These are phyloP conservation scores for Caenorhabditis brenneri DNA, from an alignment of 1,140 invertebrate genomes.

Conservation along the genomic window DNA sequence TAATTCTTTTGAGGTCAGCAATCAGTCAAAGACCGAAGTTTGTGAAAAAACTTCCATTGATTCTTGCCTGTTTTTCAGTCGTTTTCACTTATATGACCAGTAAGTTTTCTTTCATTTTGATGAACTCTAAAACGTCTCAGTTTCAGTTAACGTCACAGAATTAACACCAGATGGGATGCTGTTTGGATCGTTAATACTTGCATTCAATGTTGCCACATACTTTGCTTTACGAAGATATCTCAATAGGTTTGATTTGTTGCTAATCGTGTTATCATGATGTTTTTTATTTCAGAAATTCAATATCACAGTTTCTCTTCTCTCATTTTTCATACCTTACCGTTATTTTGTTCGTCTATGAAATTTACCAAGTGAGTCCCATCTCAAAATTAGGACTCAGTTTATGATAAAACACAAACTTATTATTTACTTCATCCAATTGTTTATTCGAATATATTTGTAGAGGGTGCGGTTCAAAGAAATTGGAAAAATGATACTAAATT, in stretches of 20 bases:
- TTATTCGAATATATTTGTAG: too few relatives aligned
- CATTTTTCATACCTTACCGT: not conserved
- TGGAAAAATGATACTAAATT: too few relatives aligned
- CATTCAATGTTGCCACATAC: not conserved
- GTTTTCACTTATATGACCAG: slow-evolving; percentile 16
- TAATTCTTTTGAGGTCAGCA: not conserved
- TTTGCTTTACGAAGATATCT: slow-evolving; percentile 4
- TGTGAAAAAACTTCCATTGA: not conserved
- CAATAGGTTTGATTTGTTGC: not conserved
- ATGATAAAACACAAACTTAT: too few relatives aligned
- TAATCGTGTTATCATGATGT: not conserved
- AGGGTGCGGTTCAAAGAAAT: too few relatives aligned
- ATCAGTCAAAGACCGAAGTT: not conserved
- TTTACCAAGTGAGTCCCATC: not conserved
- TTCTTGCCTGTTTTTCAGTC: not conserved
- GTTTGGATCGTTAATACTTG: not conserved
- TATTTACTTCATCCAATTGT: too few relatives aligned
- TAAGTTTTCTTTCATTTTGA: not conserved
- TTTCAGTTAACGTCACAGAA: not conserved
- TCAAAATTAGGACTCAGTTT: not conserved
- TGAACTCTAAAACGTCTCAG: not conserved
- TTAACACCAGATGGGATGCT: slow-evolving; percentile 3
- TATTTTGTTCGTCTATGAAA: not conserved
- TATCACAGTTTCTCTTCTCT: slow-evolving; percentile 19
- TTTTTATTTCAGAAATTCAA: not conserved